Conservation (phyloP, 2,113 vertebrate species). For the Ciconia stormi region DNA sequence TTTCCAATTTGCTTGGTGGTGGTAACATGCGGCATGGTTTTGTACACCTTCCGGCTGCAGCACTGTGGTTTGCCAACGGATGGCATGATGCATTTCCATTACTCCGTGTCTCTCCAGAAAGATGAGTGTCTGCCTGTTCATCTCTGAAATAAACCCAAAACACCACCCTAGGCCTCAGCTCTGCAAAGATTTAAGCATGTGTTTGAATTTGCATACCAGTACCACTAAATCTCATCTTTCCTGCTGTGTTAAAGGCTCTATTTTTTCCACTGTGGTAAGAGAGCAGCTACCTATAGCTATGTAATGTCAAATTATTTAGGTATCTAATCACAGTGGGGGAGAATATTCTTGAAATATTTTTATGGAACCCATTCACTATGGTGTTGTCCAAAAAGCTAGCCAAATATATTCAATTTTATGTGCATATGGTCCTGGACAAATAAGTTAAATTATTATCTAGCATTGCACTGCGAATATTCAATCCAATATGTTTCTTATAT, state of each 20-base stretch:
- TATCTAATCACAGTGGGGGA: not conserved
- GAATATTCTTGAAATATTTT: not conserved
- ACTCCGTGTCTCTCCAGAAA: not conserved
- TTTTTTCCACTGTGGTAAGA: not conserved
- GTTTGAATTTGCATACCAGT: not conserved
- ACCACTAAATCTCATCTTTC: not conserved
- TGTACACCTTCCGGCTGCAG: conserved; percentile 40
- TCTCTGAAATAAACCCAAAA: not conserved
- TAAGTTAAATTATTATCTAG: not conserved
- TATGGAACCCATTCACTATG: not conserved
- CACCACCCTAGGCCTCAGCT: not conserved
- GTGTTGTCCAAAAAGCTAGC: not conserved
- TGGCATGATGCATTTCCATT: conserved; percentile 15
- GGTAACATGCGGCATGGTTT: not conserved
- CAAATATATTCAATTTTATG: not conserved
- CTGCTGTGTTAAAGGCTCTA: not conserved
- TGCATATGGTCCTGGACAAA: not conserved
- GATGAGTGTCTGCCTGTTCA: not conserved
- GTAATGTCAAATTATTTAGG: not conserved
- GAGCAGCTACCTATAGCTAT: not conserved
- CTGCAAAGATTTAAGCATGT: not conserved
- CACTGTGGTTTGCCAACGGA: conserved; percentile 55
- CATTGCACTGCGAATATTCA: not conserved
- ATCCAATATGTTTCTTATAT: not conserved
- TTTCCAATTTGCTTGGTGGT: conserved; percentile 48